Evolutionary conservation across 1,140 invertebrate species (phyloP).

Genomic region (Heliothis virescens): DNA sequence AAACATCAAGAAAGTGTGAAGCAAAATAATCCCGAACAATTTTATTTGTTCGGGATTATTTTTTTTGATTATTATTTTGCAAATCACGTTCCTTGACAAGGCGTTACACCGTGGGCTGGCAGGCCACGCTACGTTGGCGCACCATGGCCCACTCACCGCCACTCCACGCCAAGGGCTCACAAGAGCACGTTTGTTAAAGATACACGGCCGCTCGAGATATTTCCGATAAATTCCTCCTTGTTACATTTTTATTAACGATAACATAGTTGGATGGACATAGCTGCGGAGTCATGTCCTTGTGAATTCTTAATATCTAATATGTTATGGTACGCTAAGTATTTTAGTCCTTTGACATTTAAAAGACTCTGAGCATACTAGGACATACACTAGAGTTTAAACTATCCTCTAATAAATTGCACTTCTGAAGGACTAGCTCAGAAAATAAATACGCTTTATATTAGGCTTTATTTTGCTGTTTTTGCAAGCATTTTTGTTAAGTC

Average conservation of each 20-base stretch:
- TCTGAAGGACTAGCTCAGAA: too few relatives aligned
- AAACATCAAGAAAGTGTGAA: background rate
- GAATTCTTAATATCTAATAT: slow-evolving; percentile 11
- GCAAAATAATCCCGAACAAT: slow-evolving; percentile 17
- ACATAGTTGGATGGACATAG: slow-evolving; percentile 38
- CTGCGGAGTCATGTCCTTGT: background rate
- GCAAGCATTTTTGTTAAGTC: too few relatives aligned
- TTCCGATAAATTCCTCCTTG: slow-evolving; percentile 58
- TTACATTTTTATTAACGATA: slow-evolving; percentile 42
- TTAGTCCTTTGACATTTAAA: background rate
- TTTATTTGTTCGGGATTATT: too few relatives aligned
- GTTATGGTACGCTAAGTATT: background rate
- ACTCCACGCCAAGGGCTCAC: slow-evolving; percentile 22
- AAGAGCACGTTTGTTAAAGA: slow-evolving; percentile 49
- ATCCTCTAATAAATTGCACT: too few relatives aligned
- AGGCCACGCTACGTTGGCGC: slow-evolving; percentile 24
- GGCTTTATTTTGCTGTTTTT: too few relatives aligned
- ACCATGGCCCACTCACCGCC: slow-evolving; percentile 31
- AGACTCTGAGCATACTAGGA: too few relatives aligned
- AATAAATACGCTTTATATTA: too few relatives aligned
- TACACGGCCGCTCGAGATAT: slow-evolving; percentile 52
- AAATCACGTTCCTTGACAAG: slow-evolving; percentile 31
- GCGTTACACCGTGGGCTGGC: background rate
- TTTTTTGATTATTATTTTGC: too few relatives aligned
- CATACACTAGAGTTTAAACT: too few relatives aligned